Percentiles rank a stretch among this genome's conserved stretches.
phyloP scores from a whole-genome alignment of 1,140 invertebrate species.

The Helicoverpa zea region DNA sequence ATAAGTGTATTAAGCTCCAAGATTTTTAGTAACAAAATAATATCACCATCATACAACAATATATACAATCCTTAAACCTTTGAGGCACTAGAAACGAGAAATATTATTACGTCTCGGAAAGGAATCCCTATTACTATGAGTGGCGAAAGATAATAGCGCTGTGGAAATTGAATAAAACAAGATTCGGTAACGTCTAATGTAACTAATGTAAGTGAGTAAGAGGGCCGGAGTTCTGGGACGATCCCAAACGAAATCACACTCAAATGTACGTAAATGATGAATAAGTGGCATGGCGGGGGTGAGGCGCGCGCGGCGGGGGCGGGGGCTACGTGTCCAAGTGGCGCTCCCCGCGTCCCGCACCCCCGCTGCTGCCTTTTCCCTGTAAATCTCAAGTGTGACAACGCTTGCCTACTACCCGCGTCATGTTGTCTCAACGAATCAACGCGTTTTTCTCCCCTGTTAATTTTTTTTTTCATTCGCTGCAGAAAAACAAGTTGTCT shows the following conservation, averaged over 20 bases:
- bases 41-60: slow-evolving; percentile 45
- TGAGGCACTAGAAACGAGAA: slow-evolving; percentile 62
- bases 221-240: slow-evolving; percentile 65
- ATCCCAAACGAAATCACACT: slow-evolving; percentile 81
- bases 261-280: slow-evolving; percentile 81
- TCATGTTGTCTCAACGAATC: slow-evolving; percentile 64
- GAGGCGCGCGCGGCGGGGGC: slow-evolving; percentile 53
- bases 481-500: not conserved
- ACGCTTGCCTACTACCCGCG: slow-evolving; percentile 64
- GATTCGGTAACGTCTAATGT: slow-evolving; percentile 75
- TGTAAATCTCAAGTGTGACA: slow-evolving; percentile 78
- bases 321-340: slow-evolving; percentile 80
- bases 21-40: slow-evolving; percentile 29
- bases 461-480: slow-evolving; percentile 60
- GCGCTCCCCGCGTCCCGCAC: slow-evolving; percentile 55
- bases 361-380: slow-evolving; percentile 63
- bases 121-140: slow-evolving; percentile 72
- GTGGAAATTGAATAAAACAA: slow-evolving; percentile 79
- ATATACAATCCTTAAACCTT: slow-evolving; percentile 55
- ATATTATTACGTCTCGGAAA: slow-evolving; percentile 69
- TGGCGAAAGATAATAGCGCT: slow-evolving; percentile 76
- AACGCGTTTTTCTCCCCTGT: slow-evolving; percentile 63
- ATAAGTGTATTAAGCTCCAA: not conserved
- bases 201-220: slow-evolving; percentile 79
- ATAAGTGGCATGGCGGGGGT: slow-evolving; percentile 67